Evolutionary conservation across 2,797 vertebrate genomes (phyloP).

Genomic region (Ataeniobius toweri): DNA sequence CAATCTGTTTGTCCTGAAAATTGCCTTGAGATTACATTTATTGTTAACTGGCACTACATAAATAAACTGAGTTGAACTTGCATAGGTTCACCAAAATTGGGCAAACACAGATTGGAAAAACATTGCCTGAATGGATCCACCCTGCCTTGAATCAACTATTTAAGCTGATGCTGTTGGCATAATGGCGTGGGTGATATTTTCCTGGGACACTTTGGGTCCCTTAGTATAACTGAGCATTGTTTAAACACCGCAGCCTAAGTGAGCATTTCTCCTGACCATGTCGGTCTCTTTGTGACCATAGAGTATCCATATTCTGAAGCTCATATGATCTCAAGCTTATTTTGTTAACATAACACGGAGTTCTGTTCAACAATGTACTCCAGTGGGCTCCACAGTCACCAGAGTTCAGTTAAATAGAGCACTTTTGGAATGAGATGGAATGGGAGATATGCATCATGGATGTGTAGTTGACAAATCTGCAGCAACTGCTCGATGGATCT

Average conservation of each 20-base stretch:
- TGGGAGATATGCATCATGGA: background rate
- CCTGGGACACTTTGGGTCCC: background rate
- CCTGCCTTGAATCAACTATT: background rate
- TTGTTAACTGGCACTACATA: too few relatives aligned
- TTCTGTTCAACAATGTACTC: background rate
- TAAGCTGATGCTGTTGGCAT: background rate
- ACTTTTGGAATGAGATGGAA: background rate
- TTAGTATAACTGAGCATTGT: background rate
- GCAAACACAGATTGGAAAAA: background rate
- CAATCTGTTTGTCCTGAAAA: background rate
- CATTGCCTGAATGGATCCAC: background rate
- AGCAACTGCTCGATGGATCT: background rate
- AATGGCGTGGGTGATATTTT: background rate
- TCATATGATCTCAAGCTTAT: background rate
- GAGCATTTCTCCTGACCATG: background rate
- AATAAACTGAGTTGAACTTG: too few relatives aligned
- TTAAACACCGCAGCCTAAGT: background rate
- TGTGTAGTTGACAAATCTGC: background rate
- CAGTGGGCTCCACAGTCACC: background rate
- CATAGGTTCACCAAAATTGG: background rate
- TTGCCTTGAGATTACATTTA: too few relatives aligned
- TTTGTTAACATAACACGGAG: background rate
- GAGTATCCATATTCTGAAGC: background rate
- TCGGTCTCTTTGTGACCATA: background rate
- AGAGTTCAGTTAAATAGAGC: background rate